Conservation (phyloP, 2,888 invertebrate genomes). For the Tenodera sinensis region DNA sequence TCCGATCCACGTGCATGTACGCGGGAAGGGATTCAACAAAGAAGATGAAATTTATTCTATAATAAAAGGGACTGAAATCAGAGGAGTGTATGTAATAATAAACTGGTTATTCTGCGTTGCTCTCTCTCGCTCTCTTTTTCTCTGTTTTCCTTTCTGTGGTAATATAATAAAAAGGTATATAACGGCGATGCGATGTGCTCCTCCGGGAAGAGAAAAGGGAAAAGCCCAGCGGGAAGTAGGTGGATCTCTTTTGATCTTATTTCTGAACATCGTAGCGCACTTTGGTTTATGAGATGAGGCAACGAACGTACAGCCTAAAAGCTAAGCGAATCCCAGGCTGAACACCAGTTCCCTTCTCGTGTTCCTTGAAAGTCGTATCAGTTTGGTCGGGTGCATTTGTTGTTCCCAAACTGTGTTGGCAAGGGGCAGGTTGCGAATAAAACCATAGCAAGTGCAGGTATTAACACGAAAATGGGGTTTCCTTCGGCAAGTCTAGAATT, state of each 20-base stretch:
- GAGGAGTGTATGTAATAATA: not conserved
- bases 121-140: not conserved
- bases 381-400: not conserved
- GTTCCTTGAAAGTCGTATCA: not conserved
- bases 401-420: not conserved
- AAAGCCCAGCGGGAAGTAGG: not conserved
- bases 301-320: not conserved
- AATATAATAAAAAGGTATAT: slow-evolving; percentile 17
- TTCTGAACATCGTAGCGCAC: slow-evolving; percentile 20
- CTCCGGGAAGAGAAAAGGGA: not conserved
- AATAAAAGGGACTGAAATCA: not conserved
- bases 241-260: slow-evolving; percentile 20
- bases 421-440: not conserved
- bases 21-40: not conserved
- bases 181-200: not conserved
- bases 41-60: not conserved
- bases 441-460: not conserved
- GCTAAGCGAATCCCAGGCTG: not conserved
- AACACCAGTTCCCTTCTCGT: not conserved
- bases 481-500: not conserved
- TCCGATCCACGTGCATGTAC: not conserved
- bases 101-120: not conserved
- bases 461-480: not conserved
- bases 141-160: slow-evolving; percentile 16
- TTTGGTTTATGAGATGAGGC: slow-evolving; percentile 8